Conservation (phyloP, 2,113 vertebrate genomes). For the Tragelaphus imberbis region DNA sequence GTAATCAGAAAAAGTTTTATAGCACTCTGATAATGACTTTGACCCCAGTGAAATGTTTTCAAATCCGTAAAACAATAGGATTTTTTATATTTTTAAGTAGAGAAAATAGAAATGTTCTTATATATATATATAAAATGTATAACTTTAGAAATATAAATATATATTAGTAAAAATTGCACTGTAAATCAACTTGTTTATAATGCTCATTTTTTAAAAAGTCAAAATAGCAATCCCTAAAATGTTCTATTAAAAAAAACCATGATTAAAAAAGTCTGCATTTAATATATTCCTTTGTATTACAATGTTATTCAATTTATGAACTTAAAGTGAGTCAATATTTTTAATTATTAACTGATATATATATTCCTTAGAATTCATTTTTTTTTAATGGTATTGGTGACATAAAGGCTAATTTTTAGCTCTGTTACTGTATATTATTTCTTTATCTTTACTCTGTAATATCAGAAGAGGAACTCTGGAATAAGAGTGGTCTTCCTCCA, state of each 20-base stretch:
- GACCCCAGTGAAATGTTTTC: not conserved
- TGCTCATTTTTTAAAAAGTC: not conserved
- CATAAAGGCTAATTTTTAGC: not conserved
- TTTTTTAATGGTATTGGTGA: not conserved
- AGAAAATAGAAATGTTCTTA: not conserved
- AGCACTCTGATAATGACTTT: constrained; percentile 27
- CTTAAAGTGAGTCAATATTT: not conserved
- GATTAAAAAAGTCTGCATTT: not conserved
- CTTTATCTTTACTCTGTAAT: not conserved
- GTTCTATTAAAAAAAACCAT: not conserved
- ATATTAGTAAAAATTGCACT: not conserved
- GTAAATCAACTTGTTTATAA: not conserved
- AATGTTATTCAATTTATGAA: not conserved
- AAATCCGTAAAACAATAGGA: not conserved
- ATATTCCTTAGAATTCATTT: not conserved
- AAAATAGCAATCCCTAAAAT: not conserved
- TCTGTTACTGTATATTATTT: not conserved
- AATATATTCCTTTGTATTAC: not conserved
- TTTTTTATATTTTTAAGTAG: not conserved
- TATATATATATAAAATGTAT: not conserved
- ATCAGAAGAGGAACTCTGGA: not conserved
- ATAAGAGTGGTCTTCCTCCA: not conserved
- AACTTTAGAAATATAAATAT: not conserved
- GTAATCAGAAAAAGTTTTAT: constrained; percentile 10
- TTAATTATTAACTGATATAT: not conserved